A percentile compares a stretch with the other conserved stretches of the same genome.
These are phyloP conservation scores for Nipponia nippon DNA, from an alignment of 2,113 vertebrate species.

Conservation along the genomic window DNA sequence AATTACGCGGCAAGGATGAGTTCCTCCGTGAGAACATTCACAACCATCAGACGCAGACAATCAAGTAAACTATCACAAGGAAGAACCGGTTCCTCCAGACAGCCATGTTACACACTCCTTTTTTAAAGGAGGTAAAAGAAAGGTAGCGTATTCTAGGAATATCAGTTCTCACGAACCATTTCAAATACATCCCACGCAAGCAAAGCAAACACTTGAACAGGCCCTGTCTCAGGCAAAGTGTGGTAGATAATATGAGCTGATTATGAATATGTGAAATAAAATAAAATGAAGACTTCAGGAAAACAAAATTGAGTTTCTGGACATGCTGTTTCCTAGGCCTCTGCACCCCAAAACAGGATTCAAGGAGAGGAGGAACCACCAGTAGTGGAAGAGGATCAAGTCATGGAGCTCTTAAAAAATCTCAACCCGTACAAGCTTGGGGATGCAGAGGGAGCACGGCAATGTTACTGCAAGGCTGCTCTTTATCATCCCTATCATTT, in stretches of 20 bases:
- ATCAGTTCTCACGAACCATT: background rate
- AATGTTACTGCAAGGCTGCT: background rate
- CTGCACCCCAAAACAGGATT: background rate
- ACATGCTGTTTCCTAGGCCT: background rate
- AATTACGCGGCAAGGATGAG: background rate
- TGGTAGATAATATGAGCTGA: background rate
- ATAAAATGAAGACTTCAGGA: background rate
- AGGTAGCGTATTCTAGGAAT: background rate
- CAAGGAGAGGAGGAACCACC: background rate
- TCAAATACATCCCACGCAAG: background rate
- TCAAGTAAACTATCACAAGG: background rate
- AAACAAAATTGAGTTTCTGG: background rate
- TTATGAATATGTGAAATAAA: background rate
- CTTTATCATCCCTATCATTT: background rate
- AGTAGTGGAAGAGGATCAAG: background rate
- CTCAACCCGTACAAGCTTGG: background rate
- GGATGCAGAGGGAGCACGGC: background rate
- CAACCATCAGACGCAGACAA: background rate
- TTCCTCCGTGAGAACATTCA: background rate
- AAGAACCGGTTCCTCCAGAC: background rate
- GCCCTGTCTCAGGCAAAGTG: background rate
- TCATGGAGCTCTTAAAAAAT: background rate
- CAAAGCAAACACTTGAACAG: background rate
- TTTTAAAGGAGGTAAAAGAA: background rate
- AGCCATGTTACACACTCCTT: background rate